Percentiles rank a stretch among this genome's conserved stretches.
phyloP scores from a whole-genome alignment of 2,113 vertebrate genomes.

The Macaca nemestrina region DNA sequence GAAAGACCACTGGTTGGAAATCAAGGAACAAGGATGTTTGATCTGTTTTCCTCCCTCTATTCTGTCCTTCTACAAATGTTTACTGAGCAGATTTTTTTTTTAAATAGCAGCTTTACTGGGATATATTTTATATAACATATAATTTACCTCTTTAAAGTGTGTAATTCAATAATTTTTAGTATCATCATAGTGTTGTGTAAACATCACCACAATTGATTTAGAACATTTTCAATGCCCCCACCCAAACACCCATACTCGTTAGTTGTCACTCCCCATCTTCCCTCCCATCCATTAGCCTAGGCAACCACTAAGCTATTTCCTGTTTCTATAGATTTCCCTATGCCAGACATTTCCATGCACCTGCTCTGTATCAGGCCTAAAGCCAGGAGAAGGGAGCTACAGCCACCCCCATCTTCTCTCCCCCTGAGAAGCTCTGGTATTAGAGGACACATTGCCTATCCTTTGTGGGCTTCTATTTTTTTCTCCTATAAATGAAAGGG shows the following conservation, averaged over 20 bases:
- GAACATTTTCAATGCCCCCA: neutral
- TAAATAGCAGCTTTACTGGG: neutral
- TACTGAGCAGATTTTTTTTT: neutral
- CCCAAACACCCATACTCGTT: no score
- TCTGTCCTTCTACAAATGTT: neutral
- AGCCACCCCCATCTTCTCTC: neutral
- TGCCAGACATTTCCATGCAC: neutral
- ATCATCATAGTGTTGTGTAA: neutral
- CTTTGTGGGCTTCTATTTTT: neutral
- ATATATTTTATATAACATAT: neutral
- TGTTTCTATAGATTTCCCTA: neutral
- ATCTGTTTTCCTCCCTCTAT: neutral
- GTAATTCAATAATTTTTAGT: neutral
- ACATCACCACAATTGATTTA: neutral
- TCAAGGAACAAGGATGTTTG: neutral
- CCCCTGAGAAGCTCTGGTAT: neutral
- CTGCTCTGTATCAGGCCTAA: neutral
- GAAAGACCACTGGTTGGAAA: neutral
- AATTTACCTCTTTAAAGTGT: neutral
- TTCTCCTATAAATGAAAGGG: neutral
- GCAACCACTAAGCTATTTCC: neutral
- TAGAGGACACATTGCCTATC: neutral
- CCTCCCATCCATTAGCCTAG: neutral
- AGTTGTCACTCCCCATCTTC: neutral
- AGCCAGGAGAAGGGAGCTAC: neutral